Evolutionary conservation across 2,888 invertebrate genomes (phyloP), one percentile per base, ranked within the genome.

Genomic region (Nephrocerus scutellatus): DNA sequence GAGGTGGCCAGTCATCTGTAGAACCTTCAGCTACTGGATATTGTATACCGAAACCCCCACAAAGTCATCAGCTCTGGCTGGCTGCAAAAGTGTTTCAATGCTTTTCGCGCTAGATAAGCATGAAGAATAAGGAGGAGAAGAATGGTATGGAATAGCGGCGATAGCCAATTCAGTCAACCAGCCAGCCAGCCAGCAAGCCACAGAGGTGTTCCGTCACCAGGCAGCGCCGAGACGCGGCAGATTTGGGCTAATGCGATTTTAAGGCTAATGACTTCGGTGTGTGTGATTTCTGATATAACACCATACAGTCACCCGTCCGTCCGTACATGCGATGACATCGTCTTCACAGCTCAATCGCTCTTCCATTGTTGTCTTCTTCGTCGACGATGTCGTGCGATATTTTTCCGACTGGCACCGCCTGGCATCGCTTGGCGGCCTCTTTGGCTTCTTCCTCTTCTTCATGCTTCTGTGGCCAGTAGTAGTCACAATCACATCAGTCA

Each of bases 251-350:
- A 57, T 54, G 53, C 52, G 52, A 53, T 57, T 56, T 59, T 40
- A 46, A 48, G 51, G 52, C 62, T 57, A 58, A 56, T 54, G 56
- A 58, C 56, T 55, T 51, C n/a, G n/a, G n/a, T n/a, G n/a, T n/a
- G n/a, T n/a, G n/a, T n/a, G n/a, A n/a, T n/a, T n/a, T n/a, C n/a
- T n/a, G n/a, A n/a, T n/a, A n/a, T n/a, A n/a, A n/a, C n/a, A n/a
- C n/a, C n/a, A n/a, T n/a, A n/a, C n/a, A n/a, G n/a, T n/a, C n/a
- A n/a, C n/a, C n/a, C n/a, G n/a, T n/a, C n/a, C n/a, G n/a, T n/a
- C n/a, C n/a, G n/a, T n/a, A n/a, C n/a, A n/a, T n/a, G n/a, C n/a
- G n/a, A n/a, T n/a, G n/a, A n/a, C n/a, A n/a, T n/a, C n/a, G n/a
- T n/a, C n/a, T n/a, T n/a, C n/a, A n/a, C n/a, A n/a, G n/a, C n/a